These are phyloP conservation scores for Stigmatopora argus DNA, from an alignment of 2,113 vertebrate species.

Conservation along the genomic window DNA sequence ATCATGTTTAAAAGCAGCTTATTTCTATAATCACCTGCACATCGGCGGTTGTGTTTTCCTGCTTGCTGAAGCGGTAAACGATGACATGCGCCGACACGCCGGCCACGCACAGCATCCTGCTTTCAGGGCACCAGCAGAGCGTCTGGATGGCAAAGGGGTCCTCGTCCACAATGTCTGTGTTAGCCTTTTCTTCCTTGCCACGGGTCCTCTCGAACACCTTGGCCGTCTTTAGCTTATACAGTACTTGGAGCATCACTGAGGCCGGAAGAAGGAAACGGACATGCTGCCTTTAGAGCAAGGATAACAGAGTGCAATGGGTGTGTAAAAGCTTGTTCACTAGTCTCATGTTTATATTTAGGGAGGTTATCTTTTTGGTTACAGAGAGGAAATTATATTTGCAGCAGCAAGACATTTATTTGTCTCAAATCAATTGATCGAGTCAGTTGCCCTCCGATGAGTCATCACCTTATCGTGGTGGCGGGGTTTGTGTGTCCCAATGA, in stretches of 20 bases:
- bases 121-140: slow-evolving; percentile 93
- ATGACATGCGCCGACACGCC: slow-evolving; percentile 94
- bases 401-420: background rate
- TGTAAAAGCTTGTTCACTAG: background rate
- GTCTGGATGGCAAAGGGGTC: slow-evolving; percentile 97
- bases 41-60: slow-evolving; percentile 84
- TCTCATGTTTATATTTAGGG: background rate
- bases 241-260: slow-evolving; percentile 89
- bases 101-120: slow-evolving; percentile 88
- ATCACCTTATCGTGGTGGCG: too few relatives aligned
- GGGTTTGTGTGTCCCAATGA: too few relatives aligned
- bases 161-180: slow-evolving; percentile 89
- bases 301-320: background rate
- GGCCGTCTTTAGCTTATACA: slow-evolving; percentile 97
- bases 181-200: slow-evolving; percentile 85
- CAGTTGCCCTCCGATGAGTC: background rate
- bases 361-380: background rate
- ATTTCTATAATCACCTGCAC: slow-evolving; percentile 70
- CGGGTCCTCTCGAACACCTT: slow-evolving; percentile 95
- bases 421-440: background rate
- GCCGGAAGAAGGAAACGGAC: background rate
- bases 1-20: background rate
- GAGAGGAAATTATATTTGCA: background rate
- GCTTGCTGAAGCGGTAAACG: slow-evolving; percentile 94
- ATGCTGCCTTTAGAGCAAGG: background rate